phyloP scores from a whole-genome alignment of 2,797 vertebrate genomes.

The Sebastes itinus region DNA sequence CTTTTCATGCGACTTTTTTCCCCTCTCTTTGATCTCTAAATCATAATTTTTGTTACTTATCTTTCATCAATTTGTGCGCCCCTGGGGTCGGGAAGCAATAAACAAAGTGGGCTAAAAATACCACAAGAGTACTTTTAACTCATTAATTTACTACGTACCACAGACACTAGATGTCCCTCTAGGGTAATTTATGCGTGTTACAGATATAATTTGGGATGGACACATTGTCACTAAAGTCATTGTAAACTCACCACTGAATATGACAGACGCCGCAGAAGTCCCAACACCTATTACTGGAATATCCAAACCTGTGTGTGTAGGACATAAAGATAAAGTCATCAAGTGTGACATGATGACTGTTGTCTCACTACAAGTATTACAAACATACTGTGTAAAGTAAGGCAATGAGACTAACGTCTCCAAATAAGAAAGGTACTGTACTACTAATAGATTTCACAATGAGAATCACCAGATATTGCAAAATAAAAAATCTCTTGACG shows the following conservation, averaged over 20 bases:
- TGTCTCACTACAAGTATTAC: conserved; percentile 18
- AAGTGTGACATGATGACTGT: background rate
- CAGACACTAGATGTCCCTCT: conserved; percentile 6
- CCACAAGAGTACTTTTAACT: background rate
- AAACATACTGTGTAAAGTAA: background rate
- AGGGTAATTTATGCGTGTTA: background rate
- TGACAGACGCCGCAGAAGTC: background rate
- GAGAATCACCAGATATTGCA: background rate
- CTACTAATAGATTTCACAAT: background rate
- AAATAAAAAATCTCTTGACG: background rate
- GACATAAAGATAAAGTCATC: background rate
- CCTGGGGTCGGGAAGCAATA: background rate
- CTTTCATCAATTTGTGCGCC: background rate
- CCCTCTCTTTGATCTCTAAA: background rate
- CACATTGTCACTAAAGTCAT: background rate
- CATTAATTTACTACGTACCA: background rate
- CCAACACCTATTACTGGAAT: conserved; percentile 11
- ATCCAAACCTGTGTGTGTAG: background rate
- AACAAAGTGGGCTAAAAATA: background rate
- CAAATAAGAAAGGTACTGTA: background rate
- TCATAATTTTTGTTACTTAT: background rate
- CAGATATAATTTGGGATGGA: background rate
- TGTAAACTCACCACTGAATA: background rate
- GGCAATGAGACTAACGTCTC: background rate
- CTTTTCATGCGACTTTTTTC: background rate